phyloP scores from a whole-genome alignment of 1,140 invertebrate species.

The Neotoxoptera formosana region DNA sequence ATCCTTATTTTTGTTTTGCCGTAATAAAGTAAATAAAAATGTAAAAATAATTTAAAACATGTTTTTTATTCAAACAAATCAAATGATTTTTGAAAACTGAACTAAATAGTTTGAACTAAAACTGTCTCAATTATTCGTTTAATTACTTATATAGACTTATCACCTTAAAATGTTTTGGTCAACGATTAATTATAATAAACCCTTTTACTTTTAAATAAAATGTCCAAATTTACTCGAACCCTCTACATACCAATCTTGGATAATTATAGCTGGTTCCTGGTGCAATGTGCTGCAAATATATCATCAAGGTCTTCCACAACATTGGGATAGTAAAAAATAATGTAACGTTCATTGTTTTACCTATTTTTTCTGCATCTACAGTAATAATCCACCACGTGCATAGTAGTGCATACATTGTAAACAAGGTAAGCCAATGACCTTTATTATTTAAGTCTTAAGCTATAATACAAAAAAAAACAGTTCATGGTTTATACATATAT shows the following conservation, averaged over 20 bases:
- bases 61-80: no score
- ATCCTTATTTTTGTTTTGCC: no score
- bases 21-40: no score
- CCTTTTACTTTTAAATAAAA: background rate
- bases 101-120: background rate
- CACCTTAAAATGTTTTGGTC: background rate
- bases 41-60: no score
- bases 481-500: background rate
- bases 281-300: background rate
- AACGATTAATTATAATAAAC: background rate
- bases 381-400: background rate
- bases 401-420: background rate
- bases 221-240: background rate
- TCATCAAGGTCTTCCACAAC: background rate
- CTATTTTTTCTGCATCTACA: background rate
- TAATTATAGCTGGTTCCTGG: background rate
- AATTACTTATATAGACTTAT: background rate
- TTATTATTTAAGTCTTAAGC: background rate
- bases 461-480: constrained; percentile 20
- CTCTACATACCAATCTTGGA: background rate
- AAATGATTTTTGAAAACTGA: no score
- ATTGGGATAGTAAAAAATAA: background rate
- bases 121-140: background rate
- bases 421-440: constrained; percentile 34
- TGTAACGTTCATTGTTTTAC: constrained; percentile 4